Conservation (phyloP, 2,113 vertebrate species). For the Rhadina sibilatrix region DNA sequence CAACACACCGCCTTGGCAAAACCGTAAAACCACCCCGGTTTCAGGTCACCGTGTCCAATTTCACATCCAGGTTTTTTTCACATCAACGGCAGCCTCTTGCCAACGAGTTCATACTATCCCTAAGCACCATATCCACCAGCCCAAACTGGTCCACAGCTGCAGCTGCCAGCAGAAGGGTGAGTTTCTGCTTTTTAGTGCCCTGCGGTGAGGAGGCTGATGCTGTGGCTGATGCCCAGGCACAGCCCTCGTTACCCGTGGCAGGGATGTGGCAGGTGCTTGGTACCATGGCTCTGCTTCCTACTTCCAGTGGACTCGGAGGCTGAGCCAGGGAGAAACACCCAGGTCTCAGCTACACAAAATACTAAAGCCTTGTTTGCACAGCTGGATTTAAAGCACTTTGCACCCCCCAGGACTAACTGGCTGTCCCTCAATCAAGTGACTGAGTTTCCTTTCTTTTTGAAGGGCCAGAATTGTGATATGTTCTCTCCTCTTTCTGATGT, state of each 20-base stretch:
- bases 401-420: neutral
- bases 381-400: neutral
- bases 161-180: neutral
- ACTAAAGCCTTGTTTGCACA: neutral
- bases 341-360: neutral
- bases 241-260: rapidly evolving
- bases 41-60: neutral
- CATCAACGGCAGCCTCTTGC: neutral
- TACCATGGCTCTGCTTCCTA: neutral
- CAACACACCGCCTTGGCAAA: neutral
- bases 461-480: neutral
- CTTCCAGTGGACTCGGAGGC: neutral
- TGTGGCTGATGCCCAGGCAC: neutral
- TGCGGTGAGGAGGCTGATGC: neutral
- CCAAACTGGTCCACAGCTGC: neutral
- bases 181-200: neutral
- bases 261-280: neutral
- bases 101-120: neutral
- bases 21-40: neutral
- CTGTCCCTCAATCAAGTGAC: rapidly evolving
- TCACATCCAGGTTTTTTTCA: neutral
- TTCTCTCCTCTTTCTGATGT: neutral
- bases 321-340: neutral
- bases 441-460: neutral
- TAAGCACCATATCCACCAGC: neutral